phyloP scores from a whole-genome alignment of 2,888 invertebrate species.

The Drosophila lutescens region DNA sequence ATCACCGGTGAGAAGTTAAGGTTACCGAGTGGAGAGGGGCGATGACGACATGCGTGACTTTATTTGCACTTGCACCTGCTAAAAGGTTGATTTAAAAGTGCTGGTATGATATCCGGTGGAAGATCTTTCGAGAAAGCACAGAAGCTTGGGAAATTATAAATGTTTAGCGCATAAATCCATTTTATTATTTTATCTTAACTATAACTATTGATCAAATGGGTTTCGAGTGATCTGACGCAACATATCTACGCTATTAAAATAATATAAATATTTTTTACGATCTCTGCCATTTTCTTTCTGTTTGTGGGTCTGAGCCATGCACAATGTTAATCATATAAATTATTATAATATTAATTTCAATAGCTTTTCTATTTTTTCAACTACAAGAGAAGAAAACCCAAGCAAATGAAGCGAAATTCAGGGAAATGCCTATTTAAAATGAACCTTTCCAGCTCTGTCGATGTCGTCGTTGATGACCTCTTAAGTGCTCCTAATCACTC shows the following conservation, averaged over 20 bases:
- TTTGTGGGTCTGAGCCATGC: too few relatives aligned
- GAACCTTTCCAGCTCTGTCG: background rate
- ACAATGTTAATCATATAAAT: too few relatives aligned
- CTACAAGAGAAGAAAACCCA: background rate
- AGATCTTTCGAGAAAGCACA: background rate
- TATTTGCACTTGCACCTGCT: slow-evolving; percentile 41
- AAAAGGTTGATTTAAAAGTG: slow-evolving; percentile 23
- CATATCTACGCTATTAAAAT: too few relatives aligned
- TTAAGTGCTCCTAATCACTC: slow-evolving; percentile 17
- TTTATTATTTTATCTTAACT: too few relatives aligned
- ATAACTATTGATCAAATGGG: too few relatives aligned
- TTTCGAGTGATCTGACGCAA: too few relatives aligned
- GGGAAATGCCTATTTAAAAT: background rate
- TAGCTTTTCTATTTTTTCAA: background rate
- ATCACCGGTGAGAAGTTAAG: slow-evolving; percentile 11
- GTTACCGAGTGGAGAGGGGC: background rate
- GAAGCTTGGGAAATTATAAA: background rate
- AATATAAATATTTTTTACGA: too few relatives aligned
- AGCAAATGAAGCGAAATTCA: background rate
- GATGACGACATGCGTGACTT: slow-evolving; percentile 44
- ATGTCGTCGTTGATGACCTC: background rate
- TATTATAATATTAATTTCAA: too few relatives aligned
- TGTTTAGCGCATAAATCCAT: background rate
- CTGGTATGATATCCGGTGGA: slow-evolving; percentile 6
- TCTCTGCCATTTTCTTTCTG: too few relatives aligned